Evolutionary conservation across 2,113 vertebrate species (phyloP).

Genomic region (Sturnus vulgaris): DNA sequence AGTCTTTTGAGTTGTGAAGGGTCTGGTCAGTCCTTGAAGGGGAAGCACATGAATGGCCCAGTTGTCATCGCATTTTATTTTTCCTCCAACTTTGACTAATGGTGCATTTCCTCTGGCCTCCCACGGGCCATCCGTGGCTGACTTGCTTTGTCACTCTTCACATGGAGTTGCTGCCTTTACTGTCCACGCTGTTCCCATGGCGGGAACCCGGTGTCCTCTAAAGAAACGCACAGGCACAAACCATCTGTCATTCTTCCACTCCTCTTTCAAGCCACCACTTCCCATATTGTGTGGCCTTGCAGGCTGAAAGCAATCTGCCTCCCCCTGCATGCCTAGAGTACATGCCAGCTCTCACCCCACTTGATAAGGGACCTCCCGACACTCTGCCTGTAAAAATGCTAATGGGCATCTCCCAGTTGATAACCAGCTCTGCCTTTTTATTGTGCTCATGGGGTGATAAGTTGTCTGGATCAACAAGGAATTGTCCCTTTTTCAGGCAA

Average conservation of each 20-base stretch:
- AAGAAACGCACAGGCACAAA: constrained; percentile 58
- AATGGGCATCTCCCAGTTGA: constrained; percentile 42
- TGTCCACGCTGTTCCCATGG: constrained; percentile 65
- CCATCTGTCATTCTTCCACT: constrained; percentile 62
- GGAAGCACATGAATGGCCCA: constrained; percentile 60
- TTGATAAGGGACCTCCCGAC: constrained; percentile 43
- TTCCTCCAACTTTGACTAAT: constrained; percentile 70
- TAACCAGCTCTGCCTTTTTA: constrained; percentile 41
- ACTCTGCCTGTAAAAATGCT: constrained; percentile 49
- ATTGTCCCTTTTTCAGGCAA: not conserved
- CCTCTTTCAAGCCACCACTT: constrained; percentile 64
- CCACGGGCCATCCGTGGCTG: constrained; percentile 55
- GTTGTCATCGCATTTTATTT: constrained; percentile 73
- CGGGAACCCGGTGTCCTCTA: constrained; percentile 26
- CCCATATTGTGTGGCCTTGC: constrained; percentile 65
- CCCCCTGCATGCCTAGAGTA: constrained; percentile 17
- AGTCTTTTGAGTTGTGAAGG: constrained; percentile 39
- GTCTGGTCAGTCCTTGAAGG: constrained; percentile 46
- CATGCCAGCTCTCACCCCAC: not conserved
- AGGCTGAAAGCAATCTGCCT: constrained; percentile 20
- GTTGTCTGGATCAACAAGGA: constrained; percentile 26
- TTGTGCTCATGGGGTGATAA: constrained; percentile 21
- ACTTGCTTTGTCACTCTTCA: constrained; percentile 70
- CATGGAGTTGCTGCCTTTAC: constrained; percentile 48
- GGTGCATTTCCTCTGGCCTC: constrained; percentile 70